These are phyloP conservation scores for Cladopsammia gracilis DNA, from an alignment of 64 coral and sea anemone genomes.

Conservation along the genomic window DNA sequence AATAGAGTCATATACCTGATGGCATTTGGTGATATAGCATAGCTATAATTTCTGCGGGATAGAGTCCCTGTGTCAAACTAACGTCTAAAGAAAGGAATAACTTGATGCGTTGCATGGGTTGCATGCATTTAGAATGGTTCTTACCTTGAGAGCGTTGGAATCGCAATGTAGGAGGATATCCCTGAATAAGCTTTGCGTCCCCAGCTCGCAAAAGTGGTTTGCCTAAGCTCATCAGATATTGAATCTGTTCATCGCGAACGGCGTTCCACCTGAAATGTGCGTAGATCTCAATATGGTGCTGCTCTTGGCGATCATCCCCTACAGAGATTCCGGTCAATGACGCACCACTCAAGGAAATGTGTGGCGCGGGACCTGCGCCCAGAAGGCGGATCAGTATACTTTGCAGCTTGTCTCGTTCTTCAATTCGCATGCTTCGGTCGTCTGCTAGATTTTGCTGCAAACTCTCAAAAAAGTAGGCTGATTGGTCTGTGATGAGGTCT, in stretches of 20 bases:
- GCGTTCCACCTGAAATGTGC: conserved; percentile 50
- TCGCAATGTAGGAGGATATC: not conserved
- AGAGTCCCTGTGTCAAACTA: no score
- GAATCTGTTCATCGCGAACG: not conserved
- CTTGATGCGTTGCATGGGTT: no score
- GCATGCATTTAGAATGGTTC: not conserved
- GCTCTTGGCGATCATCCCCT: not conserved
- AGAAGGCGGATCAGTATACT: not conserved
- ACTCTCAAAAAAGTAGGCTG: conserved; percentile 32
- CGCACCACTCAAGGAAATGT: conserved; percentile 6
- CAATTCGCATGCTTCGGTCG: not conserved
- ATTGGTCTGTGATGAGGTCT: conserved; percentile 49
- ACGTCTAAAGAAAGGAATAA: no score
- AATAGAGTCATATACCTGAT: no score
- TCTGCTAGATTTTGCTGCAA: conserved; percentile 5
- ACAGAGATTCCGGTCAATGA: conserved; percentile 61
- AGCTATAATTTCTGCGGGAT: no score
- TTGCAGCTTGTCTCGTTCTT: conserved; percentile 18
- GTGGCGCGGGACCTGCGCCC: not conserved
- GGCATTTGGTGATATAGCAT: no score
- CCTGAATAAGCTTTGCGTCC: not conserved
- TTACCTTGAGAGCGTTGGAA: conserved; percentile 26
- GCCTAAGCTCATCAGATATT: not conserved
- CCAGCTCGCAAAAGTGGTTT: not conserved
- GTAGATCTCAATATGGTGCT: conserved; percentile 57